Percentiles rank a stretch among this genome's conserved stretches.
Evolutionary conservation across 2,888 invertebrate genomes (phyloP).

Genomic region (Tolmerus cingulatus): DNA sequence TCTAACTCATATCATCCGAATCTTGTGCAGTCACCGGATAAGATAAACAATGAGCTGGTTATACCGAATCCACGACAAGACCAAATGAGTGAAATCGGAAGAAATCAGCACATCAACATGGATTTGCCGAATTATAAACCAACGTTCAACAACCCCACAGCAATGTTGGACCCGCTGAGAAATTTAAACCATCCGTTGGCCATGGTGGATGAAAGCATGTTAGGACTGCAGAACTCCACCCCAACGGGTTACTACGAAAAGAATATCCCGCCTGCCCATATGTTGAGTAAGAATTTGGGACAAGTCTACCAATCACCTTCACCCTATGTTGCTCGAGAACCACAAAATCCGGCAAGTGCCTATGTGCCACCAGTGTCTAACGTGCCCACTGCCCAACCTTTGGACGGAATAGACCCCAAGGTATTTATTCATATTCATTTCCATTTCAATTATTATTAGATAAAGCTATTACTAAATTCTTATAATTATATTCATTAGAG

Average conservation of each 20-base stretch:
- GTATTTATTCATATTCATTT: background rate
- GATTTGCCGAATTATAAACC: slow-evolving; percentile 50
- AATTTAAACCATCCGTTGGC: slow-evolving; percentile 56
- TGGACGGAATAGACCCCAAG: slow-evolving; percentile 44
- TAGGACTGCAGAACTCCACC: slow-evolving; percentile 55
- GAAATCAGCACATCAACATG: slow-evolving; percentile 47
- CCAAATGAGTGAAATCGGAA: slow-evolving; percentile 37
- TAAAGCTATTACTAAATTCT: too few species aligned
- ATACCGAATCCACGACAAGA: slow-evolving; percentile 50
- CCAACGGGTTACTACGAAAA: slow-evolving; percentile 67
- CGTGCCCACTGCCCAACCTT: slow-evolving; percentile 54
- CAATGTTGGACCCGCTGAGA: slow-evolving; percentile 49
- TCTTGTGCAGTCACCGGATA: slow-evolving; percentile 38
- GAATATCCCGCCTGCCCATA: slow-evolving; percentile 69
- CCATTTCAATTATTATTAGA: background rate
- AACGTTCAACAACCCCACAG: slow-evolving; percentile 57
- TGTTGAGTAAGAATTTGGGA: slow-evolving; percentile 66
- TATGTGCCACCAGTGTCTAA: slow-evolving; percentile 51
- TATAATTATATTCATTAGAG: too few species aligned
- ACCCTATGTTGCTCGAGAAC: slow-evolving; percentile 53
- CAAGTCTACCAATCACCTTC: slow-evolving; percentile 57
- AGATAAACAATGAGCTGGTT: slow-evolving; percentile 43
- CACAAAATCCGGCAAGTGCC: slow-evolving; percentile 45
- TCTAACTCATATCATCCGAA: slow-evolving; percentile 27
- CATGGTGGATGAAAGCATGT: slow-evolving; percentile 55